phyloP scores from a whole-genome alignment of 1,140 invertebrate species.

The Camponotus vicinus region DNA sequence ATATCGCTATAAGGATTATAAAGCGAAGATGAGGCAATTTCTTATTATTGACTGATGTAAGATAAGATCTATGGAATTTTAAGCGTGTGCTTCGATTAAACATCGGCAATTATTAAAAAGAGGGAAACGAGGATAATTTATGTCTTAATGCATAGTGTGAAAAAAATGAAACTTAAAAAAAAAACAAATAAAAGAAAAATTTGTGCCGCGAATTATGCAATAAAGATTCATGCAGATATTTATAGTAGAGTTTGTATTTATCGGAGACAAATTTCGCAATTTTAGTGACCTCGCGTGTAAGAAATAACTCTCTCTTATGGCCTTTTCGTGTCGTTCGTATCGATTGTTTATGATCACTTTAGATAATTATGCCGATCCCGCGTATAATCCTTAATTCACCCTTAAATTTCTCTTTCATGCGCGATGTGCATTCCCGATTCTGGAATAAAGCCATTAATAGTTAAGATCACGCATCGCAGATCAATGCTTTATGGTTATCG shows the following conservation, averaged over 20 bases:
- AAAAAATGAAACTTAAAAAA: not conserved
- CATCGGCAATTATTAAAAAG: not conserved
- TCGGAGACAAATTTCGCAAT: not conserved
- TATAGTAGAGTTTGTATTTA: not conserved
- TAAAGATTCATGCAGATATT: not conserved
- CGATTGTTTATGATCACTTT: conserved; percentile 15
- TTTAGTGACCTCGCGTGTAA: too few species aligned
- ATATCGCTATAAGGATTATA: conserved; percentile 1
- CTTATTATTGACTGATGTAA: not conserved
- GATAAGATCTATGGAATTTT: conserved; percentile 1
- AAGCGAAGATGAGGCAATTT: not conserved
- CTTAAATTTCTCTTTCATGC: conserved; percentile 27
- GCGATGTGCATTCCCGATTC: not conserved
- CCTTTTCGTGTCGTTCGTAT: too few species aligned
- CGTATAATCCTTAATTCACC: conserved; percentile 19
- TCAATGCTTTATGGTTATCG: conserved; percentile 48
- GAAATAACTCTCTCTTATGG: not conserved
- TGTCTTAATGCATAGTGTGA: not conserved
- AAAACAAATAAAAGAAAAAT: not conserved
- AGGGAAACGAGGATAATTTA: not conserved
- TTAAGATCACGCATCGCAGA: conserved; percentile 34
- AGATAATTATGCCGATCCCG: conserved; percentile 20
- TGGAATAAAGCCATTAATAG: conserved; percentile 60
- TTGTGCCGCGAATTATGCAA: not conserved
- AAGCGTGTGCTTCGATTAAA: not conserved